Conservation (phyloP, 1,140 invertebrate species). For the Pachypsylla venusta region DNA sequence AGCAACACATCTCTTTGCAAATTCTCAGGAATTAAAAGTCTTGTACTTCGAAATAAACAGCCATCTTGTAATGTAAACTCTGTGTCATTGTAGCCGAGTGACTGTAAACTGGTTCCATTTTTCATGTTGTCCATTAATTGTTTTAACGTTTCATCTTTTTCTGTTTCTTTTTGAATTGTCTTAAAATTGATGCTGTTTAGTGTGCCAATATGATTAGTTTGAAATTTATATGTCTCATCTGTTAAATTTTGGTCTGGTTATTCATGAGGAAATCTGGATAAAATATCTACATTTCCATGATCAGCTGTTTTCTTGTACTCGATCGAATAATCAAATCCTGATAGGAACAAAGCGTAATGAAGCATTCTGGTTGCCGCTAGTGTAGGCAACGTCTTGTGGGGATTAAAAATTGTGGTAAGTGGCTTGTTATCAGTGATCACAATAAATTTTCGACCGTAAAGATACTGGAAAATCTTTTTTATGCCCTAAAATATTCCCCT, state of each 20-base stretch:
- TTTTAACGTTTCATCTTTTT: conserved; percentile 8
- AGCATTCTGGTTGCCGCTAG: conserved; percentile 26
- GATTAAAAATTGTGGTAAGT: conserved; percentile 28
- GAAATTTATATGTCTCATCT: conserved; percentile 11
- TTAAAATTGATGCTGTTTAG: not conserved
- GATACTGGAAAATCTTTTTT: conserved; percentile 30
- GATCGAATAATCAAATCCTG: conserved; percentile 28
- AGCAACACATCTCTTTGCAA: conserved; percentile 12
- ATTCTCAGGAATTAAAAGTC: conserved; percentile 15
- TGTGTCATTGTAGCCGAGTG: not conserved
- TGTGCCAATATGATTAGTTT: conserved; percentile 12
- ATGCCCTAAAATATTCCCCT: conserved; percentile 33
- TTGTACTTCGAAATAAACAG: conserved; percentile 2
- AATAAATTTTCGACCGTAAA: conserved; percentile 32
- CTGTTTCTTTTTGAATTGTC: conserved; percentile 6
- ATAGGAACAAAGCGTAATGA: conserved; percentile 25
- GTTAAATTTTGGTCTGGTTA: not conserved
- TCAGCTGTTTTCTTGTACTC: conserved; percentile 23
- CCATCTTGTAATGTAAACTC: not conserved
- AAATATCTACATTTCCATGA: conserved; percentile 25
- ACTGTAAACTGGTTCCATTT: not conserved
- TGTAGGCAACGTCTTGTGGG: conserved; percentile 25
- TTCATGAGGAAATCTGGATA: conserved; percentile 22
- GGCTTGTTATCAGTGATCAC: conserved; percentile 36
- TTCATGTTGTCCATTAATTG: not conserved